A percentile compares a stretch with the other conserved stretches of the same genome.
Conservation (phyloP, 2,113 vertebrate species). For the Trachemys scripta region DNA sequence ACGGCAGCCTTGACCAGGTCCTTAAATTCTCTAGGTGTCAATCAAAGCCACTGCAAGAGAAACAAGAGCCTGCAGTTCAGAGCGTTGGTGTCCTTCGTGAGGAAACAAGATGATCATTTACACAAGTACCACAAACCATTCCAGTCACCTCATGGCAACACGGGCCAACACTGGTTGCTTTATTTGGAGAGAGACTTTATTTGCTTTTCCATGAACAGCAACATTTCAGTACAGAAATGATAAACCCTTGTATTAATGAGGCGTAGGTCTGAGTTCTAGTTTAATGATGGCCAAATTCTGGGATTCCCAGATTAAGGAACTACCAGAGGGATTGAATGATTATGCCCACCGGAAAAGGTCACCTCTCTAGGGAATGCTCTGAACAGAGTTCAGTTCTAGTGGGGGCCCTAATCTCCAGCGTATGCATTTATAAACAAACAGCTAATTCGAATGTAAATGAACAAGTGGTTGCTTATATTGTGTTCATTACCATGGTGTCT, state of each 20-base stretch:
- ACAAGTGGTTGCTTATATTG: background rate
- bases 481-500: background rate
- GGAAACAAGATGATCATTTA: background rate
- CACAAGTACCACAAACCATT: background rate
- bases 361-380: too few species aligned
- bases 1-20: background rate
- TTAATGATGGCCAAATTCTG: background rate
- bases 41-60: background rate
- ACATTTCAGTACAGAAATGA: background rate
- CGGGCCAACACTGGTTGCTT: background rate
- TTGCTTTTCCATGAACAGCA: background rate
- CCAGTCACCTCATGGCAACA: background rate
- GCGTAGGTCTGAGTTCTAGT: background rate
- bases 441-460: background rate
- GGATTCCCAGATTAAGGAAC: background rate
- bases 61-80: background rate
- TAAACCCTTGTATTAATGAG: background rate
- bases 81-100: background rate
- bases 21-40: background rate
- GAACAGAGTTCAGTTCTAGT: background rate
- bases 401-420: background rate
- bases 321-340: background rate
- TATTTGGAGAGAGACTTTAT: background rate
- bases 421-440: background rate
- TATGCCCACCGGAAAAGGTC: background rate